Conservation (phyloP, 2,113 vertebrate genomes). For the Larimichthys crocea region DNA sequence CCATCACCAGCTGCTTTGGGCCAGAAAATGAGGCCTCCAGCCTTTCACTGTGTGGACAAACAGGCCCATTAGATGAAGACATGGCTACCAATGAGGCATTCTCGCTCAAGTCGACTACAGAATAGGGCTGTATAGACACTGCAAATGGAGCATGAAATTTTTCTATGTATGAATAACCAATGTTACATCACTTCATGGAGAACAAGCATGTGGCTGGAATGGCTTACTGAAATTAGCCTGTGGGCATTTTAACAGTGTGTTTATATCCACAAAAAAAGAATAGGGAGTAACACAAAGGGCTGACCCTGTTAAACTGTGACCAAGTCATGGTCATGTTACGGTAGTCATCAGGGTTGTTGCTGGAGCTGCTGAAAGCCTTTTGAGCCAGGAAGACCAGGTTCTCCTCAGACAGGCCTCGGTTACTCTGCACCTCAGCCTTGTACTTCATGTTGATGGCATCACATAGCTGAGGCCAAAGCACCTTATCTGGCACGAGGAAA, state of each 20-base stretch:
- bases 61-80: slow-evolving; percentile 65
- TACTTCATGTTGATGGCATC: slow-evolving; percentile 98
- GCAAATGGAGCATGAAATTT: slow-evolving; percentile 61
- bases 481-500: slow-evolving; percentile 94
- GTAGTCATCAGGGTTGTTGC: slow-evolving; percentile 92
- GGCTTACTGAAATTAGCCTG: slow-evolving; percentile 28
- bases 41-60: slow-evolving; percentile 70
- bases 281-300: slow-evolving; percentile 9
- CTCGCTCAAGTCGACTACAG: slow-evolving; percentile 30
- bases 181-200: slow-evolving; percentile 9
- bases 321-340: slow-evolving; percentile 94
- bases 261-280: not conserved
- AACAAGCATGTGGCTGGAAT: slow-evolving; percentile 7
- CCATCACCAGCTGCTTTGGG: slow-evolving; percentile 42
- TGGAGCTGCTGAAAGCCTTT: slow-evolving; percentile 94
- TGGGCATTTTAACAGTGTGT: not conserved
- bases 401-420: slow-evolving; percentile 92
- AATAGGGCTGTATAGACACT: slow-evolving; percentile 12
- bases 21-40: slow-evolving; percentile 56
- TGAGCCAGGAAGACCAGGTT: slow-evolving; percentile 96
- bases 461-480: slow-evolving; percentile 94
- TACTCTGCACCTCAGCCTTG: slow-evolving; percentile 97
- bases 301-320: slow-evolving; percentile 97
- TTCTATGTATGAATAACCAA: slow-evolving; percentile 48
- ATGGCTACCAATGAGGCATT: slow-evolving; percentile 45